phyloP scores from a whole-genome alignment of 2,113 vertebrate species.

The Leiothrix lutea region DNA sequence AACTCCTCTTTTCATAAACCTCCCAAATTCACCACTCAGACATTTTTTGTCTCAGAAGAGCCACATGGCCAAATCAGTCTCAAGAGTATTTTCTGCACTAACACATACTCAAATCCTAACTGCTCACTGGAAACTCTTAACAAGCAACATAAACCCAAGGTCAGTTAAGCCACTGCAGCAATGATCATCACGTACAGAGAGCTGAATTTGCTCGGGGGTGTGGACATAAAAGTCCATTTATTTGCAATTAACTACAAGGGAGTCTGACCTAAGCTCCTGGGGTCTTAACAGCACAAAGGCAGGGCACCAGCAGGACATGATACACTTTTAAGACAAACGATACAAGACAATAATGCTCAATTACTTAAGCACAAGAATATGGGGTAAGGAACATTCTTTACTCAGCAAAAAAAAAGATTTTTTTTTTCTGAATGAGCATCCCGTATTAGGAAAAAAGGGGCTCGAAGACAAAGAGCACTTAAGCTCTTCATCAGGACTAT shows the following conservation, averaged over 20 bases:
- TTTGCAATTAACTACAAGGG: background rate
- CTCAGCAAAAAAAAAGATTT: background rate
- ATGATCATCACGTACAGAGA: background rate
- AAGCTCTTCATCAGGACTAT: background rate
- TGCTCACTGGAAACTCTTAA: background rate
- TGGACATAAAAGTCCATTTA: background rate
- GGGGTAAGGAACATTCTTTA: background rate
- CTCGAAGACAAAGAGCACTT: background rate
- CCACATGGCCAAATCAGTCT: rapidly evolving
- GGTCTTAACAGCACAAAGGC: background rate
- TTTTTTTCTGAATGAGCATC: background rate
- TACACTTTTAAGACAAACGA: background rate
- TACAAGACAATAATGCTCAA: background rate
- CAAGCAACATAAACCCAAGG: background rate
- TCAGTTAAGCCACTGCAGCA: background rate
- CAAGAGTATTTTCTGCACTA: background rate
- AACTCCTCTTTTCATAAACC: background rate
- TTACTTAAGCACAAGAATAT: background rate
- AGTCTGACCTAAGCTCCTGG: background rate
- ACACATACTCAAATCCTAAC: background rate
- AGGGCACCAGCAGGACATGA: background rate
- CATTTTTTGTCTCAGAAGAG: background rate
- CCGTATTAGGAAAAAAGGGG: background rate
- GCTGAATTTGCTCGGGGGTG: background rate
- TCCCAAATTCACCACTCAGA: background rate